phyloP scores from a whole-genome alignment of 2,888 invertebrate species.

The Clanis bilineata region DNA sequence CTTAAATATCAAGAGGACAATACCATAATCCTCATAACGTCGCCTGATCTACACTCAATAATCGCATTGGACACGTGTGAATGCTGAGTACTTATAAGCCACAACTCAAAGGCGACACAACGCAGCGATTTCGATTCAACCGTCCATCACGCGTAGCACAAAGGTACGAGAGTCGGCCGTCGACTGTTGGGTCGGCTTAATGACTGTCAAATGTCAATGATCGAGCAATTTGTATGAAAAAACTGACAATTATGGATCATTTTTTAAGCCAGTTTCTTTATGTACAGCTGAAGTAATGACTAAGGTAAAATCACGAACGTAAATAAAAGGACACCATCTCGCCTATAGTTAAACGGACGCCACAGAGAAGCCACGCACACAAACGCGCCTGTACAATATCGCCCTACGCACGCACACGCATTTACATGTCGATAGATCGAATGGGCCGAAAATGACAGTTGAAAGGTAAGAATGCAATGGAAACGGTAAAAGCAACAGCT shows the following conservation, averaged over 20 bases:
- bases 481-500: too few relatives aligned
- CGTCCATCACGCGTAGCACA: conserved; percentile 50
- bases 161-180: neutral
- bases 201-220: conserved; percentile 11
- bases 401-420: too few relatives aligned
- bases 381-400: too few relatives aligned
- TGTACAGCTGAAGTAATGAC: too few relatives aligned
- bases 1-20: too few relatives aligned
- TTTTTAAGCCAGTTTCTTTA: neutral
- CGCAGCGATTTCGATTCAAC: conserved; percentile 39
- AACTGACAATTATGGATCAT: neutral
- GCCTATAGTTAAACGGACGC: too few relatives aligned
- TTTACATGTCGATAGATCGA: too few relatives aligned
- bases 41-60: neutral
- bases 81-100: neutral
- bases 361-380: too few relatives aligned
- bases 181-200: neutral
- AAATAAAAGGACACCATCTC: too few relatives aligned
- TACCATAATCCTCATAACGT: neutral
- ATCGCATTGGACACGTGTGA: neutral
- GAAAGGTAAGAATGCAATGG: too few relatives aligned
- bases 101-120: neutral
- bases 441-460: too few relatives aligned
- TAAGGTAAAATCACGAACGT: too few relatives aligned
- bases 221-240: neutral